A percentile compares a stretch with the other conserved stretches of the same genome.
Evolutionary conservation across 2,888 invertebrate species (phyloP).

Genomic region (Andricus quercusramuli): DNA sequence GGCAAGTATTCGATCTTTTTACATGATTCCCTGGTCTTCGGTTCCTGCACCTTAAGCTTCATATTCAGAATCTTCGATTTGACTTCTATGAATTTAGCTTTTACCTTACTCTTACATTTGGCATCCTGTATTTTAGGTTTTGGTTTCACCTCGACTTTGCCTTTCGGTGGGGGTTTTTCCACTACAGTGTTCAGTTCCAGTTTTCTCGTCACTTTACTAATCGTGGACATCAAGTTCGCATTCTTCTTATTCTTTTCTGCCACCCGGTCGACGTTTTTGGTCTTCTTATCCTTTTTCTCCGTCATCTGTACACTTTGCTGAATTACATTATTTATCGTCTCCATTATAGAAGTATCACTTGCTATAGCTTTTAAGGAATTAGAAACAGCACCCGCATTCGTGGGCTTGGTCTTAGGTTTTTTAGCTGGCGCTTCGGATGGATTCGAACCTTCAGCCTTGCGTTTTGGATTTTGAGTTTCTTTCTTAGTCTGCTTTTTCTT

Average conservation of each 20-base stretch:
- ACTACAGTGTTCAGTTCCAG: constrained; percentile 30
- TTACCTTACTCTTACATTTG: constrained; percentile 60
- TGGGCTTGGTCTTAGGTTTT: constrained; percentile 72
- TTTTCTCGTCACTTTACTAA: constrained; percentile 27
- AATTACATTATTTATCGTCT: constrained; percentile 74
- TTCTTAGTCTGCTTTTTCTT: constrained; percentile 50
- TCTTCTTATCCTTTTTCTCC: constrained; percentile 68
- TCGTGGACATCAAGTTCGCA: constrained; percentile 66
- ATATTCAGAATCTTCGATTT: constrained; percentile 56
- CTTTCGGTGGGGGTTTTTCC: constrained; percentile 54
- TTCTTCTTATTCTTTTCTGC: constrained; percentile 77
- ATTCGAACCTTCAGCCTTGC: constrained; percentile 66
- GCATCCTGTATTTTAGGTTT: constrained; percentile 59
- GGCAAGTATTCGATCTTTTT: constrained; percentile 43
- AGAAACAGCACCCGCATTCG: constrained; percentile 59
- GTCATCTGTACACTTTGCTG: constrained; percentile 73
- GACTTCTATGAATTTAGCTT: constrained; percentile 55
- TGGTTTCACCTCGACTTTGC: constrained; percentile 53
- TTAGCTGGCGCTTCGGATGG: constrained; percentile 65
- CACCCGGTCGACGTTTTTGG: constrained; percentile 54
- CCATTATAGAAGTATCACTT: constrained; percentile 73
- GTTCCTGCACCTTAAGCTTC: constrained; percentile 53
- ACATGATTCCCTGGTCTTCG: constrained; percentile 52
- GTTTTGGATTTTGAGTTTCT: constrained; percentile 58
- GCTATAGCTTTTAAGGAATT: constrained; percentile 59